Percentiles rank a stretch among this genome's conserved stretches.
These are phyloP conservation scores for Drosophila santomea DNA, from an alignment of 1,140 invertebrate species.

Conservation along the genomic window DNA sequence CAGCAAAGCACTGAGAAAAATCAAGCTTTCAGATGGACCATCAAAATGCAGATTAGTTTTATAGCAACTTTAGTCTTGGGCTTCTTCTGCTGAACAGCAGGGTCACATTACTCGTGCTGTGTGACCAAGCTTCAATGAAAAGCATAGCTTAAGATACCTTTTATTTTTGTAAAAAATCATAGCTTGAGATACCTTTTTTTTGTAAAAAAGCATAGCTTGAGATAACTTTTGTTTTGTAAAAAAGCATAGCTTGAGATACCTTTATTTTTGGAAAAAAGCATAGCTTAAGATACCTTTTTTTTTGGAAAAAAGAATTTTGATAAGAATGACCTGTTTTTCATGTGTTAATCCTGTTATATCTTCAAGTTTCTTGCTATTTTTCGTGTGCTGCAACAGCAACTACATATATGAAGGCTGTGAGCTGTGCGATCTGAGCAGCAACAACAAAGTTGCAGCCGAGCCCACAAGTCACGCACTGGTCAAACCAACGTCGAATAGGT, in stretches of 20 bases:
- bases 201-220: too few species aligned
- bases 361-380: not conserved
- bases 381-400: not conserved
- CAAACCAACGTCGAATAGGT: conserved; percentile 46
- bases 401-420: conserved; percentile 46
- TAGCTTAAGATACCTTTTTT: not conserved
- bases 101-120: not conserved
- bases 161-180: too few species aligned
- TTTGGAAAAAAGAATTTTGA: too few species aligned
- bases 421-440: conserved; percentile 14
- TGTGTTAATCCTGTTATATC: not conserved
- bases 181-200: too few species aligned
- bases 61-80: too few species aligned
- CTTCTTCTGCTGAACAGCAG: not conserved
- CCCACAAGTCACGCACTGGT: conserved; percentile 79
- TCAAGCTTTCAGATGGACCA: not conserved
- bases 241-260: not conserved
- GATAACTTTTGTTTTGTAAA: too few species aligned
- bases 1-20: conserved; percentile 23
- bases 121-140: not conserved
- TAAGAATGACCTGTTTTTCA: too few species aligned
- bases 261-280: too few species aligned
- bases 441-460: conserved; percentile 52
- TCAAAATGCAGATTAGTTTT: too few species aligned
- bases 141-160: not conserved